These are phyloP conservation scores for Sisyra nigra DNA, from an alignment of 2,888 invertebrate species.

Conservation along the genomic window DNA sequence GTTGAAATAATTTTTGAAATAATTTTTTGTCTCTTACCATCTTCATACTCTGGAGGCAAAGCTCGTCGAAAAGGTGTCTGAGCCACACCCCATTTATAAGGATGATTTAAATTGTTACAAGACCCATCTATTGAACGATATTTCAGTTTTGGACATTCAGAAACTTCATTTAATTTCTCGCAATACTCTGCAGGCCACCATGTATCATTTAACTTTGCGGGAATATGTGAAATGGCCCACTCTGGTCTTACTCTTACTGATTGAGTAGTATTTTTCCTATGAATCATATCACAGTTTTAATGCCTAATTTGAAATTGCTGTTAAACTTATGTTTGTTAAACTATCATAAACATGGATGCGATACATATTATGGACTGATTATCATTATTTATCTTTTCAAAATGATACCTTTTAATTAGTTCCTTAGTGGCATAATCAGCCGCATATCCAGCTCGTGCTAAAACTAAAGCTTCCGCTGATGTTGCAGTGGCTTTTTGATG, in stretches of 20 bases:
- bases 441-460: conserved; percentile 49
- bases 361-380: no score
- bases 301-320: neutral
- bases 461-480: conserved; percentile 35
- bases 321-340: no score
- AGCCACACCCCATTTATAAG: conserved; percentile 50
- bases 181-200: conserved; percentile 17
- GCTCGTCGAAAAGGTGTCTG: conserved; percentile 58
- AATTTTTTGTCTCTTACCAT: conserved; percentile 34
- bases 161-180: neutral
- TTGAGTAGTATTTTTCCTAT: conserved; percentile 2
- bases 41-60: conserved; percentile 58
- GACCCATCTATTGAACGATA: conserved; percentile 56
- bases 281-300: neutral
- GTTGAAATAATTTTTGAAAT: neutral
- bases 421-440: conserved; percentile 50
- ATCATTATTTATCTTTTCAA: no score
- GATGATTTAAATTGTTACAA: conserved; percentile 56
- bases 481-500: conserved; percentile 58
- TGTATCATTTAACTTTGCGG: conserved; percentile 21
- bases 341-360: no score
- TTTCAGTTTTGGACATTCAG: conserved; percentile 19
- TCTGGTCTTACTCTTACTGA: conserved; percentile 13
- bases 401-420: conserved; percentile 35
- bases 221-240: conserved; percentile 25